Conservation (phyloP, 1,140 invertebrate species). For the Trissolcus basalis region DNA sequence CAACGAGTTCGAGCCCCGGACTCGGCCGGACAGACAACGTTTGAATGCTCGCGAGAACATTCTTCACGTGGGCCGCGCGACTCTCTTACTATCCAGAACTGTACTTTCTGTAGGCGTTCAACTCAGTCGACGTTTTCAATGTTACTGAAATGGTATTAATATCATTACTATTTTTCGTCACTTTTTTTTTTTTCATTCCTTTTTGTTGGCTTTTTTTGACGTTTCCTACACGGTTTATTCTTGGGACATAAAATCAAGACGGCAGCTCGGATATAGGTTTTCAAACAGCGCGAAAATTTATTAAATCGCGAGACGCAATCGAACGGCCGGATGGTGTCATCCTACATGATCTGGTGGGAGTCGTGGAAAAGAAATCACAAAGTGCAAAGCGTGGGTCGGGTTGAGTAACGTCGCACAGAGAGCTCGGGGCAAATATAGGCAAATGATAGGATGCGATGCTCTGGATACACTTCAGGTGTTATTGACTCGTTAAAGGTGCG, state of each 20-base stretch:
- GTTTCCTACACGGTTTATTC: no score
- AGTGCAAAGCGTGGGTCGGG: constrained; percentile 47
- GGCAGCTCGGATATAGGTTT: no score
- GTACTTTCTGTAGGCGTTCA: constrained; percentile 15
- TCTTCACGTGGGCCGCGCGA: constrained; percentile 28
- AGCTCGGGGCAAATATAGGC: constrained; percentile 40
- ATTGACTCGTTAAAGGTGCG: background rate
- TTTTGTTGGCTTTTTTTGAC: no score
- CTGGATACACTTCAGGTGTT: constrained; percentile 15
- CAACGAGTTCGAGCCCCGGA: background rate
- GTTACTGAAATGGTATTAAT: no score
- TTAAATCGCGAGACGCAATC: no score
- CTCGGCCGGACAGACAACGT: no score
- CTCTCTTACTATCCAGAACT: no score
- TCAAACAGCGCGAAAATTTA: no score
- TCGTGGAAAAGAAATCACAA: constrained; percentile 38
- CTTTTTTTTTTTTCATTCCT: no score
- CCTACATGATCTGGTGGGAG: constrained; percentile 37
- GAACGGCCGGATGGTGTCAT: constrained; percentile 14
- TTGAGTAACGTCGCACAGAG: constrained; percentile 34
- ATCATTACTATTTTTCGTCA: no score
- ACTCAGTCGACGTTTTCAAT: no score
- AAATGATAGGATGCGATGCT: constrained; percentile 37
- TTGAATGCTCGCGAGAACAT: constrained; percentile 17
- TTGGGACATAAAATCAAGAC: no score